Evolutionary conservation across 2,113 vertebrate species (phyloP), one percentile per base, ranked within the genome.

Genomic region (Heptranchias perlo): DNA sequence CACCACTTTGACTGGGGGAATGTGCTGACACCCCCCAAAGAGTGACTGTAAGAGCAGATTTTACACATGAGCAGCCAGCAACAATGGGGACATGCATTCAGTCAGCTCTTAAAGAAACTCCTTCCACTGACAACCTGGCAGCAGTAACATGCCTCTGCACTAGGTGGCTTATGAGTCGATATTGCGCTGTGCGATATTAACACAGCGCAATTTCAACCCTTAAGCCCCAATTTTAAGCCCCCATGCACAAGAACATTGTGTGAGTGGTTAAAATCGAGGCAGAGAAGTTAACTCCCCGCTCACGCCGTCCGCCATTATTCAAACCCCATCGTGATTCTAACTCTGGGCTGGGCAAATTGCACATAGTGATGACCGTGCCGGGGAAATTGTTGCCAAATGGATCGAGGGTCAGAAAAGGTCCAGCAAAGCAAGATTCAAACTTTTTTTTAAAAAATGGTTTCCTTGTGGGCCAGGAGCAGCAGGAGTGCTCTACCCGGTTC

Each of bases 41-140:
- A 94, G 35, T 39, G 61, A 94, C 35, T 64, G n/a, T 64, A 91
- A 35, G 31, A 91, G 52, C 31, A 58, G 87, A 35, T 61, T 91
- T 91, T 58, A 94, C 61, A 94, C 91, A 39, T 64, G 61, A 39
- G 54, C 31, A 91, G 52, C 49, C 87, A 91, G 87, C 87, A 91
- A 58, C 47, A 91, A 35, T 91, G 49, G 14, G 47, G 44, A 21
- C 25, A 11, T 16, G 14, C n/a, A 91, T 52, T 61, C 18, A 91
- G 31, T 35, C 52, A 54, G 86, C 86, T 89, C 49, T 89, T 89
- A 54, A 89, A 91, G 87, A 54, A 58, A 91, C 87, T 58, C 87
- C 11, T 91, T 91, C 54, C 54, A 18, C 44, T 4, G 4, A 58
- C 52, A 91, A 58, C 1, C 28, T 61, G 52, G 52, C 52, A 91